Percentiles rank a stretch among this genome's conserved stretches.
These are phyloP conservation scores for Ptychochromis oligacanthus DNA, from an alignment of 2,113 vertebrate species.

Conservation along the genomic window DNA sequence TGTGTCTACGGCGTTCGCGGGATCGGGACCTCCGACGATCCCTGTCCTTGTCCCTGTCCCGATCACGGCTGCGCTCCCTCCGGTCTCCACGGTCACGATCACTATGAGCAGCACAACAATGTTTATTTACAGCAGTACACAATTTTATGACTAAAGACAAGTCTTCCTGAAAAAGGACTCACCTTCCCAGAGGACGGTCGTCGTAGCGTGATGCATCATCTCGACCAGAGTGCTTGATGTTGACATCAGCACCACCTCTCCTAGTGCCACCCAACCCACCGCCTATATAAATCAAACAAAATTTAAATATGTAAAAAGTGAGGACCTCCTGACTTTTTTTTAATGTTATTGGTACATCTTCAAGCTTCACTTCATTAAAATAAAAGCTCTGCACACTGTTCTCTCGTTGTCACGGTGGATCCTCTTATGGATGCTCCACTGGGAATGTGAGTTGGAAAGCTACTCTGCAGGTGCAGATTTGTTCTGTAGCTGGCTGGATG, in stretches of 20 bases:
- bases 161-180: not conserved
- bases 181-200: constrained; percentile 81
- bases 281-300: constrained; percentile 69
- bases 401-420: no score
- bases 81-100: constrained; percentile 80
- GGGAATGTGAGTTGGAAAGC: no score
- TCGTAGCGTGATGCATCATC: constrained; percentile 92
- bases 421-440: not conserved
- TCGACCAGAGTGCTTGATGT: constrained; percentile 92
- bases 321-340: no score
- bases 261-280: constrained; percentile 91
- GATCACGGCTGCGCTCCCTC: constrained; percentile 84
- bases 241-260: constrained; percentile 91
- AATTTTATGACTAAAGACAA: not conserved
- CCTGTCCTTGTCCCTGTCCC: constrained; percentile 81
- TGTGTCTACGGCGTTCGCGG: constrained; percentile 83
- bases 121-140: not conserved
- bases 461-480: no score
- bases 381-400: not conserved
- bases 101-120: not conserved
- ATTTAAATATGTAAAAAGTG: not conserved
- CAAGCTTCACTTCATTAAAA: not conserved
- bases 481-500: no score
- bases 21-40: constrained; percentile 86
- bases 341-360: not conserved